Percentiles rank a stretch among this genome's conserved stretches.
phyloP scores from a whole-genome alignment of 2,113 vertebrate genomes.

The Centropus unirufus region DNA sequence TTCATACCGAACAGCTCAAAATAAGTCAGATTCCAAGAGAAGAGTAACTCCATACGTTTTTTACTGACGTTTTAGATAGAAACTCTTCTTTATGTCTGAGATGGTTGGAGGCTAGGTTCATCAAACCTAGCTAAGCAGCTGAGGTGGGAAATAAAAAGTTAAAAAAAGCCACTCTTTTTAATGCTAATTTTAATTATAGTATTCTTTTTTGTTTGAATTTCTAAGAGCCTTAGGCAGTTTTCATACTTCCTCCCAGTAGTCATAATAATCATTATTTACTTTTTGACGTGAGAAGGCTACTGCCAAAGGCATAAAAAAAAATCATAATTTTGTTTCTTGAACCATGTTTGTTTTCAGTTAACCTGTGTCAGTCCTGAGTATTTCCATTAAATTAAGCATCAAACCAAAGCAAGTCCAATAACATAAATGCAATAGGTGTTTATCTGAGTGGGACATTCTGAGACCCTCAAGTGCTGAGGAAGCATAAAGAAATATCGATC shows the following conservation, averaged over 20 bases:
- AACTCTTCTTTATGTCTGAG: not conserved
- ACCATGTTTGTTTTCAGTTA: not conserved
- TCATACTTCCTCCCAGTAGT: not conserved
- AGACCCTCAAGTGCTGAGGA: not conserved
- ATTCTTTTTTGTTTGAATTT: not conserved
- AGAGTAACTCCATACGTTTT: not conserved
- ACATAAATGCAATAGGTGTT: not conserved
- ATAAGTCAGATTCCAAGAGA: not conserved
- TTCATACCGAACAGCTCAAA: not conserved
- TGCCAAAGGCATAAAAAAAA: not conserved
- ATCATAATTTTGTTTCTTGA: not conserved
- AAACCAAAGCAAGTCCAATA: not conserved
- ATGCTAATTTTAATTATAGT: not conserved
- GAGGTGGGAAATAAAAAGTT: not conserved
- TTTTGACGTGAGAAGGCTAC: not conserved
- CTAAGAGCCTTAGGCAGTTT: not conserved
- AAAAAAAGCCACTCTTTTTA: not conserved
- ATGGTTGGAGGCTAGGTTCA: not conserved
- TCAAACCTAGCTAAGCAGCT: not conserved
- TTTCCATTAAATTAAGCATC: not conserved
- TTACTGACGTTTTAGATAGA: not conserved
- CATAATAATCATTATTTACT: not conserved
- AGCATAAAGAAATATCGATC: not conserved
- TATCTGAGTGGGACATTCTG: not conserved
- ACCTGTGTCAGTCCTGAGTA: not conserved